Evolutionary conservation across 2,797 vertebrate genomes (phyloP).

Genomic region (Poeciliopsis gracilis): DNA sequence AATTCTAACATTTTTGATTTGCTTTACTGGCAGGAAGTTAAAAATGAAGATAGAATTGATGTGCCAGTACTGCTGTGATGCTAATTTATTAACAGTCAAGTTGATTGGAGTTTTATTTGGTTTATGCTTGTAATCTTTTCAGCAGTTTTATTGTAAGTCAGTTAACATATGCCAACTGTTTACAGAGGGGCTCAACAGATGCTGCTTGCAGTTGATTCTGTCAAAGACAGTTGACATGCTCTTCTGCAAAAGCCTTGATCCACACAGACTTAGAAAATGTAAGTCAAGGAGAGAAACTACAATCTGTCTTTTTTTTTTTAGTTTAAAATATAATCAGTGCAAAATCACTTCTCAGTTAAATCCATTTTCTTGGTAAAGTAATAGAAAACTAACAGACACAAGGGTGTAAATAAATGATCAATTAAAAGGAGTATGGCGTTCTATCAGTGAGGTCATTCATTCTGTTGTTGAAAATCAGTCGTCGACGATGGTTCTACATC

Average conservation of each 20-base stretch:
- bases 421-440: background rate
- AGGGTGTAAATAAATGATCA: background rate
- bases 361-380: background rate
- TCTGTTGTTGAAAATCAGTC: background rate
- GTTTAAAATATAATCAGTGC: background rate
- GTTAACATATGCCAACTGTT: constrained; percentile 8
- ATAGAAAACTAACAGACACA: background rate
- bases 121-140: background rate
- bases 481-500: background rate
- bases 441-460: background rate
- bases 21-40: background rate
- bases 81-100: background rate
- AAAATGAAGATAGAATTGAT: background rate
- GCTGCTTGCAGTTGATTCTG: background rate
- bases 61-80: background rate
- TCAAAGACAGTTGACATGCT: constrained; percentile 4
- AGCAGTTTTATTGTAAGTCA: background rate
- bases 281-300: background rate
- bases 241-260: background rate
- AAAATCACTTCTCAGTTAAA: background rate
- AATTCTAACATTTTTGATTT: background rate
- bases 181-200: constrained; percentile 6
- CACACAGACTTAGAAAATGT: background rate
- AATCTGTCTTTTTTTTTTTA: background rate
- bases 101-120: background rate